phyloP scores from a whole-genome alignment of 1,140 invertebrate species.

The Bombus terrestris region DNA sequence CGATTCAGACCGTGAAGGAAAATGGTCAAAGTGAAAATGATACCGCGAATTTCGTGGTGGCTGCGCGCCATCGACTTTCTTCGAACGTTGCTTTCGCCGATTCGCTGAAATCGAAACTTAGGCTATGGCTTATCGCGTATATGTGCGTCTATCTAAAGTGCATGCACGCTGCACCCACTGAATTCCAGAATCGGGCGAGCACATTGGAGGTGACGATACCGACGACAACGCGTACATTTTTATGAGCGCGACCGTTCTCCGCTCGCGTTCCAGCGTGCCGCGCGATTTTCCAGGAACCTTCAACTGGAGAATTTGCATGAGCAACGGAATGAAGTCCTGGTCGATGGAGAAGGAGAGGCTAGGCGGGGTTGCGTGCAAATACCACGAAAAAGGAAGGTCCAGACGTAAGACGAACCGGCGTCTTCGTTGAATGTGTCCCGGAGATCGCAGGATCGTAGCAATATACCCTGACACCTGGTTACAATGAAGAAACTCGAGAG shows the following conservation, averaged over 20 bases:
- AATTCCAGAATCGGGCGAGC: conserved; percentile 57
- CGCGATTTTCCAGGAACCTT: conserved; percentile 61
- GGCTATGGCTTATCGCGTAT: background rate
- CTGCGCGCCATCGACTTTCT: background rate
- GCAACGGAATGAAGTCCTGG: conserved; percentile 36
- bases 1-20: background rate
- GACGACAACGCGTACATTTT: conserved; percentile 52
- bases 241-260: conserved; percentile 45
- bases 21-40: conserved; percentile 20
- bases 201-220: conserved; percentile 28
- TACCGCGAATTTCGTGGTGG: background rate
- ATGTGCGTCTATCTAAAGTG: background rate
- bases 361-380: conserved; percentile 49
- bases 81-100: conserved; percentile 35
- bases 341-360: conserved; percentile 24
- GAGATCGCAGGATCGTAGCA: conserved; percentile 45
- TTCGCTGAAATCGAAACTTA: conserved; percentile 58
- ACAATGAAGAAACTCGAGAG: background rate
- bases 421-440: conserved; percentile 44
- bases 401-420: conserved; percentile 55
- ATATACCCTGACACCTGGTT: conserved; percentile 11
- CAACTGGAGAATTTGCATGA: conserved; percentile 58
- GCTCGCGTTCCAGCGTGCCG: conserved; percentile 52
- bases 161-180: conserved; percentile 24
- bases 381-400: conserved; percentile 26